Base-by-base conservation (phyloP, 2,888 invertebrate genomes). In the Drosophila mulleri region DNA sequence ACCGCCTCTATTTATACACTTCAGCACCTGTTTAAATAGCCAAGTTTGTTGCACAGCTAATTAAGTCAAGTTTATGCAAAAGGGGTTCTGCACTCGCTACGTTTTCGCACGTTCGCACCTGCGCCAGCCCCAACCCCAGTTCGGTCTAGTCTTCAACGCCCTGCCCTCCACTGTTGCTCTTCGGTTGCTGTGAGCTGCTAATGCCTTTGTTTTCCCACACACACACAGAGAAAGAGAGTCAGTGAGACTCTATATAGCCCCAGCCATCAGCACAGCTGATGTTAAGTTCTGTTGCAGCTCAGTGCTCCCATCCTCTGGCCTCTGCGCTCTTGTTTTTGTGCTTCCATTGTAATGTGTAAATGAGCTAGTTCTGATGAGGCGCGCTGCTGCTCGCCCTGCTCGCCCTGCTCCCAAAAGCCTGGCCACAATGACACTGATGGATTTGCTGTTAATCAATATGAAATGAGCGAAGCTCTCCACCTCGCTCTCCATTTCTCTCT, bases 31-130 rank as follows among this genome's bases (percentile, higher is more conserved):
- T 83, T 88, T 68, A 83, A 83, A 83, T 88, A 78, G 88, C 82
- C 89, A 83, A 89, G 89, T 89, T 89, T 78, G 82, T 79, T 85
- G 86, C 73, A 79, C 86, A 72, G 89, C 87, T 85, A 85, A 85
- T 90, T 85, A 88, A 85, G 85, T 85, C 89, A 90, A 88, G 83
- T 84, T 84, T 84, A 89, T 84, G 83, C 83, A 89, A 82, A 82
- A 72, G 61, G 60, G 67, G 41, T 61, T 52, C 73, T 58, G 50
- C 56, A 56, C 39, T 68, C 77, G 67, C 52, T 68, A 56, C 54
- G 45, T 59, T 68, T 89, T 87, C 85, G 69, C 83, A 86, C 74
- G 64, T 88, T 90, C 69, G 70, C 83, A 83, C 90, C 86, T 88
- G 83, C 56, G 14, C 50, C 42, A 16, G 2, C 18, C 44, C 29